Conservation (phyloP, 2,888 invertebrate genomes). For the Glyphotaelius pellucidus region DNA sequence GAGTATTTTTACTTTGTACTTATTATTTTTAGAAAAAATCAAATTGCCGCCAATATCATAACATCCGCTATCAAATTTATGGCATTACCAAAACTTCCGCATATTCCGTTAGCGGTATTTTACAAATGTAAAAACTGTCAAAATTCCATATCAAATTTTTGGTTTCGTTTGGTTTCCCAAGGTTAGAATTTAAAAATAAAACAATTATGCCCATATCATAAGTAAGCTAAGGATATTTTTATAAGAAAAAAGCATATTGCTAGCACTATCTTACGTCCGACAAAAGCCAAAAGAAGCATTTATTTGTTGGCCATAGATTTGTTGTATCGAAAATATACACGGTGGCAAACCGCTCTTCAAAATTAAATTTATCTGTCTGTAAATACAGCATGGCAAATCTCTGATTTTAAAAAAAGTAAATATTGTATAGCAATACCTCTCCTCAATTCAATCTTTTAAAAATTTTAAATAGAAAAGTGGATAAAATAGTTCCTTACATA, state of each 20-base stretch:
- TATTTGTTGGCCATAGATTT: too few relatives aligned
- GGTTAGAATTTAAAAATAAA: not conserved
- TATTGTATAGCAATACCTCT: not conserved
- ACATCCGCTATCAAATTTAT: not conserved
- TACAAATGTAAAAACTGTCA: not conserved
- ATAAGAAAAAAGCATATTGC: not conserved
- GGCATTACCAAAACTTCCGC: not conserved
- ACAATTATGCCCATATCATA: not conserved
- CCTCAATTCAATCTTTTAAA: too few relatives aligned
- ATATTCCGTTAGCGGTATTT: not conserved
- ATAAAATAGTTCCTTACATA: too few relatives aligned
- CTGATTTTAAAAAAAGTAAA: not conserved
- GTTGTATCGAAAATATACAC: too few relatives aligned
- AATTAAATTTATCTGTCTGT: too few relatives aligned
- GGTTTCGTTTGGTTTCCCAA: not conserved
- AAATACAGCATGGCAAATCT: too few relatives aligned
- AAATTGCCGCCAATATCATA: not conserved
- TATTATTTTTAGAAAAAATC: not conserved
- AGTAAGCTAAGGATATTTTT: not conserved
- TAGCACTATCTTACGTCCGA: too few relatives aligned
- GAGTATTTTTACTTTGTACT: not conserved
- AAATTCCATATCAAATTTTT: not conserved
- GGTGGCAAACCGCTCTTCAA: too few relatives aligned
- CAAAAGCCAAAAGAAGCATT: too few relatives aligned
- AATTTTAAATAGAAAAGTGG: too few relatives aligned